A percentile compares a stretch with the other conserved stretches of the same genome.
phyloP scores from a whole-genome alignment of 2,888 invertebrate genomes.

The Stenotaenia linearis region DNA sequence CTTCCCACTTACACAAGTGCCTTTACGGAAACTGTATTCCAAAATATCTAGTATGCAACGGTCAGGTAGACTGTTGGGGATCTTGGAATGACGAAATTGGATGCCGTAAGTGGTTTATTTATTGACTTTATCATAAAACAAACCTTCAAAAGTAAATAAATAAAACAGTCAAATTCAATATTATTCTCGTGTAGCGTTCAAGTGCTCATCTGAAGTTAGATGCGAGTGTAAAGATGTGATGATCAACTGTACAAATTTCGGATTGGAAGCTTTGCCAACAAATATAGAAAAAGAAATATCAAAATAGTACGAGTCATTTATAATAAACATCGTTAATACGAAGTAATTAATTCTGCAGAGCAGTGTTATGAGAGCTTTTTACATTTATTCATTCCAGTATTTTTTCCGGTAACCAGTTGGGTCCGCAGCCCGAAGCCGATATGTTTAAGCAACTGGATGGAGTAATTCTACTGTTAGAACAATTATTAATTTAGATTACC shows the following conservation, averaged over 20 bases:
- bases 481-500: slow-evolving; percentile 6
- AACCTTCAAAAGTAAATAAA: not conserved
- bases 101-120: slow-evolving; percentile 41
- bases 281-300: slow-evolving; percentile 46
- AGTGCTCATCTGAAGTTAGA: slow-evolving; percentile 45
- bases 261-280: slow-evolving; percentile 42
- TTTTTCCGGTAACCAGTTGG: slow-evolving; percentile 41
- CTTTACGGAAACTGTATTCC: slow-evolving; percentile 50
- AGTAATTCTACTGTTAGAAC: slow-evolving; percentile 37
- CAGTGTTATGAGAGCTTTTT: not conserved
- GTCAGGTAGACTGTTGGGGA: slow-evolving; percentile 46
- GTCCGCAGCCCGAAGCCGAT: slow-evolving; percentile 37
- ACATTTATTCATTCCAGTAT: slow-evolving; percentile 31
- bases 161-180: no score
- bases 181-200: slow-evolving; percentile 43
- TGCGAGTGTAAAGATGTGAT: slow-evolving; percentile 49
- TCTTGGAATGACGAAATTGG: slow-evolving; percentile 50
- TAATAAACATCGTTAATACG: slow-evolving; percentile 27
- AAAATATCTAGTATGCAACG: slow-evolving; percentile 46
- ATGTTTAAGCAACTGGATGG: slow-evolving; percentile 38
- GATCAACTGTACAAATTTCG: slow-evolving; percentile 48
- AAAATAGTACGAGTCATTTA: slow-evolving; percentile 43
- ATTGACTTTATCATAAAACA: not conserved
- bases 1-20: slow-evolving; percentile 47
- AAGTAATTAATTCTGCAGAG: not conserved